These are phyloP conservation scores for Drymodes brunneopygia DNA, from an alignment of 2,113 vertebrate species.

Conservation along the genomic window DNA sequence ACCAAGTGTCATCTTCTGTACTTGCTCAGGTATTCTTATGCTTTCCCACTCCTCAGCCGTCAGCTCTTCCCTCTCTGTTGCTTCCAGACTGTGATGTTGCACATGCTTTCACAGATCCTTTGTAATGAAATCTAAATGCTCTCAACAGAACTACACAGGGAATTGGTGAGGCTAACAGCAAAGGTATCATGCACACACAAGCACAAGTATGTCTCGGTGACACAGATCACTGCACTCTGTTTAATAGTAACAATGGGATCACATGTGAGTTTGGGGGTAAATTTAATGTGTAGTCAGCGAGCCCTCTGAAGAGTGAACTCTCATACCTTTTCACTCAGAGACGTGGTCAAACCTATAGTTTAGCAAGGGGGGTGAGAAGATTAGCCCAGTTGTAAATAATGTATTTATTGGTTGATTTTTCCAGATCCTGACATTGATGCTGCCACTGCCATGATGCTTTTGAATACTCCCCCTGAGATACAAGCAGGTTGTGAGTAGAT, in stretches of 20 bases:
- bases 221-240: not conserved
- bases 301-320: not conserved
- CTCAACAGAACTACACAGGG: not conserved
- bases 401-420: constrained; percentile 84
- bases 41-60: not conserved
- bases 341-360: constrained; percentile 47
- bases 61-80: not conserved
- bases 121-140: not conserved
- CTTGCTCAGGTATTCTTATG: not conserved
- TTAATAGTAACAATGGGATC: not conserved
- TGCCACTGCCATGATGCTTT: constrained; percentile 86
- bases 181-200: not conserved
- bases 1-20: not conserved
- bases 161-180: not conserved
- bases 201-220: not conserved
- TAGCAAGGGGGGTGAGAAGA: constrained; percentile 33
- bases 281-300: not conserved
- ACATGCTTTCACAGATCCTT: not conserved
- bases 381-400: constrained; percentile 77
- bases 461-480: constrained; percentile 85
- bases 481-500: constrained; percentile 86
- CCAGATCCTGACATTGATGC: constrained; percentile 87
- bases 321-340: constrained; percentile 2
- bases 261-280: not conserved
- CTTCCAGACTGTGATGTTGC: not conserved